Conservation (phyloP, 2,113 vertebrate species). For the Cynoglossus semilaevis region DNA sequence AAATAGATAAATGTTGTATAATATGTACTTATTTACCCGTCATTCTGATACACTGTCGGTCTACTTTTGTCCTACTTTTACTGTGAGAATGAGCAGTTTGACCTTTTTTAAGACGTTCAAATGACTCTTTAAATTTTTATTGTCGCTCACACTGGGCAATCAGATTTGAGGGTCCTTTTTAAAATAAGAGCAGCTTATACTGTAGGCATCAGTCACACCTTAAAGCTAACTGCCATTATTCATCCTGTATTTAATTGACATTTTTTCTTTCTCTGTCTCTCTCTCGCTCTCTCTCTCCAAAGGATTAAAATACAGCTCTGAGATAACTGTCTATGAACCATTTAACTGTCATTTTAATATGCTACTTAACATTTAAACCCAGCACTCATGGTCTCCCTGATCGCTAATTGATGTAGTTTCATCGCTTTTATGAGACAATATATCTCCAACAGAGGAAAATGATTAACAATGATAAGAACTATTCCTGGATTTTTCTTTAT, state of each 20-base stretch:
- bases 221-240: constrained; percentile 72
- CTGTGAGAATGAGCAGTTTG: not conserved
- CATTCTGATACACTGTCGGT: constrained; percentile 9
- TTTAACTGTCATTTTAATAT: constrained; percentile 94
- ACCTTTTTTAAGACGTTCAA: constrained; percentile 48
- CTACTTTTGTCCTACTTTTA: constrained; percentile 4
- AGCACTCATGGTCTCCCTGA: constrained; percentile 84
- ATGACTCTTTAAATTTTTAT: constrained; percentile 48
- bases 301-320: constrained; percentile 65
- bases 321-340: constrained; percentile 85
- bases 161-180: constrained; percentile 44
- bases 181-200: constrained; percentile 53
- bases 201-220: constrained; percentile 55
- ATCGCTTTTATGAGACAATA: constrained; percentile 91
- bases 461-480: constrained; percentile 89
- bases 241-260: constrained; percentile 72
- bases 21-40: not conserved
- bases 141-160: constrained; percentile 19
- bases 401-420: constrained; percentile 85
- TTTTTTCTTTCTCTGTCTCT: constrained; percentile 58
- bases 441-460: constrained; percentile 89
- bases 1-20: too few relatives aligned
- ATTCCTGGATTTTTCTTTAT: constrained; percentile 48
- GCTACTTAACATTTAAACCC: constrained; percentile 92
- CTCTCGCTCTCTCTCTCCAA: constrained; percentile 16